A percentile compares a stretch with the other conserved stretches of the same genome.
Conservation (phyloP, 1,140 invertebrate species). For the Paracyclopina nana region DNA sequence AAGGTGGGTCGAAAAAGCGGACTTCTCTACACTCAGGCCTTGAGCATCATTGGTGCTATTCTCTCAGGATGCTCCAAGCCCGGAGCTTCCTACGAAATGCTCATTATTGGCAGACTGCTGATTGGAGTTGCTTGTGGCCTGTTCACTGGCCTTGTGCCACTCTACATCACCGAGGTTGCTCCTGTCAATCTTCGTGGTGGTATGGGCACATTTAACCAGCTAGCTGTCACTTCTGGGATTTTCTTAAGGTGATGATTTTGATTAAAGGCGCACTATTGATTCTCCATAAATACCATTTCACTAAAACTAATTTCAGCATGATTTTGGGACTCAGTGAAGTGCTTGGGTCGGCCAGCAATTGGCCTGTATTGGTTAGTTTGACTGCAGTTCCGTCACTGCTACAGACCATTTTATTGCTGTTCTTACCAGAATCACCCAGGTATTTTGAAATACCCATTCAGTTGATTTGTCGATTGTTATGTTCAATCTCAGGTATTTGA, state of each 20-base stretch:
- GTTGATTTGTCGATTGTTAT: too few species aligned
- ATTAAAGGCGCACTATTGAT: neutral
- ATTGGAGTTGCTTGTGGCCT: constrained; percentile 63
- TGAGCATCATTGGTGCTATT: constrained; percentile 37
- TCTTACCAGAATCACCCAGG: constrained; percentile 78
- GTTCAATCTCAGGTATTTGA: too few species aligned
- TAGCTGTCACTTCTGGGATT: constrained; percentile 68
- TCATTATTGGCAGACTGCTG: constrained; percentile 51
- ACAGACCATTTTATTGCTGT: constrained; percentile 42
- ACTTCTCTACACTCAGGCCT: constrained; percentile 54
- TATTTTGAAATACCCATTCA: too few species aligned
- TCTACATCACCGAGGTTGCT: constrained; percentile 71
- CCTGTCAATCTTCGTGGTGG: constrained; percentile 56
- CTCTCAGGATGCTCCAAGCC: constrained; percentile 36
- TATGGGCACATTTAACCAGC: constrained; percentile 59
- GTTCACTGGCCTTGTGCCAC: constrained; percentile 60
- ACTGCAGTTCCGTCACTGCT: constrained; percentile 53
- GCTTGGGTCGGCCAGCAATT: constrained; percentile 41
- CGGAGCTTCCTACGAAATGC: constrained; percentile 44
- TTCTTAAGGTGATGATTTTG: constrained; percentile 26
- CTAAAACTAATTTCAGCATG: constrained; percentile 33
- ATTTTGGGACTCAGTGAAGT: constrained; percentile 47
- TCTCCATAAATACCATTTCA: constrained; percentile 19
- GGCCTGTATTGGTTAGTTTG: constrained; percentile 46
- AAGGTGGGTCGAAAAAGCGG: constrained; percentile 27